A percentile compares a stretch with the other conserved stretches of the same genome.
Evolutionary conservation across 2,888 invertebrate genomes (phyloP).

Genomic region (Sarcophaga variegata): DNA sequence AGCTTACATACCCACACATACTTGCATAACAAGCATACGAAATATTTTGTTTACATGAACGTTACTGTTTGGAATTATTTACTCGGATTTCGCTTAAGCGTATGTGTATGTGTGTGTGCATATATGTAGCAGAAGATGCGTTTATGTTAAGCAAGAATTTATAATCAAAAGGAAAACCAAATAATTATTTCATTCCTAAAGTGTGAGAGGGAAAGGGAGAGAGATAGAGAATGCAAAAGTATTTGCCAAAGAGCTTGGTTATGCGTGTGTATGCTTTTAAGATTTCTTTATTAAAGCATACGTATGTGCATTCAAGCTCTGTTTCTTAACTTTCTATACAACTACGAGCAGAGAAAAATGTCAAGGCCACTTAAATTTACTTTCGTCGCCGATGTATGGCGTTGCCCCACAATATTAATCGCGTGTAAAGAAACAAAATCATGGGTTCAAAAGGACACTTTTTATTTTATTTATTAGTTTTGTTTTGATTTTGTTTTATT

Average conservation of each 20-base stretch:
- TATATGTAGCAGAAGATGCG: neutral
- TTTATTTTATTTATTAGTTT: too few relatives aligned
- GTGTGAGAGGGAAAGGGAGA: neutral
- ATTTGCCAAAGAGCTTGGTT: neutral
- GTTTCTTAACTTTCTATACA: neutral
- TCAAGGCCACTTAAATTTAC: conserved; percentile 67
- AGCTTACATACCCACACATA: neutral
- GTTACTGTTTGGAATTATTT: neutral
- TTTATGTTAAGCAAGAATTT: conserved; percentile 42
- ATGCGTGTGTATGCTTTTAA: neutral
- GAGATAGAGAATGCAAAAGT: neutral
- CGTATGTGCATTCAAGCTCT: neutral
- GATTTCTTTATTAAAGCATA: neutral
- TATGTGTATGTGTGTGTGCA: neutral
- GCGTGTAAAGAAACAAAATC: neutral
- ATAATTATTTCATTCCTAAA: conserved; percentile 18
- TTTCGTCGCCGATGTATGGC: neutral
- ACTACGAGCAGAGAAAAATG: conserved; percentile 54
- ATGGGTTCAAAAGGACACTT: neutral
- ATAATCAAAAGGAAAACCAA: conserved; percentile 22
- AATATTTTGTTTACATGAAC: neutral
- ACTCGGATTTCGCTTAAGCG: neutral
- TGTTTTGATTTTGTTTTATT: too few relatives aligned
- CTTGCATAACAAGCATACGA: neutral
- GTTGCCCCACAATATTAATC: neutral